Evolutionary conservation across 2,113 vertebrate species (phyloP).

Genomic region (Saguinus imperator): DNA sequence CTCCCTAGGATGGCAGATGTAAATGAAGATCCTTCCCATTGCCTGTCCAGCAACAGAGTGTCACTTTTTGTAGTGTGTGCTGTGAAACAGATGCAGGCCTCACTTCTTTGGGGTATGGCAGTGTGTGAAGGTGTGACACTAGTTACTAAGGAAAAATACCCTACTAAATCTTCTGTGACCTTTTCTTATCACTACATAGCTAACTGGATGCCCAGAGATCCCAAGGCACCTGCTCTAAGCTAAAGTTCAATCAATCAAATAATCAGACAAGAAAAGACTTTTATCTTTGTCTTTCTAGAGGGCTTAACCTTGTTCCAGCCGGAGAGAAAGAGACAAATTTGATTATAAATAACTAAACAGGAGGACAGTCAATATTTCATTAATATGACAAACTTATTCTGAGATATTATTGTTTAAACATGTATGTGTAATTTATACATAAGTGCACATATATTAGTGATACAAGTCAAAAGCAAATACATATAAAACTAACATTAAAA

Average conservation of each 20-base stretch:
- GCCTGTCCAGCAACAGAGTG: accelerated
- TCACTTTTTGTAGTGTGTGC: neutral
- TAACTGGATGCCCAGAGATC: neutral
- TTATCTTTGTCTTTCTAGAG: neutral
- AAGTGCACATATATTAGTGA: neutral
- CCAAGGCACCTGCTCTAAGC: neutral
- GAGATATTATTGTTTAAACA: neutral
- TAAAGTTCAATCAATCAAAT: neutral
- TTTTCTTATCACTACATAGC: neutral
- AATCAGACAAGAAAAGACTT: neutral
- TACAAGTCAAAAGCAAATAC: neutral
- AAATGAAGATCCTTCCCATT: neutral
- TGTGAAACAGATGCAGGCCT: neutral
- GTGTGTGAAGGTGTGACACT: neutral
- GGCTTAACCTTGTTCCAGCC: neutral
- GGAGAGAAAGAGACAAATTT: neutral
- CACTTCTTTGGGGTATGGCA: neutral
- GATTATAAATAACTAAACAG: neutral
- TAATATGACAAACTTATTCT: neutral
- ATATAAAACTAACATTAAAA: neutral
- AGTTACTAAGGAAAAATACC: neutral
- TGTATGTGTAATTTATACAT: neutral
- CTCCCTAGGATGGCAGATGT: accelerated
- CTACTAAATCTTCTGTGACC: neutral
- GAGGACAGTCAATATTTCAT: neutral